Evolutionary conservation across 2,113 vertebrate species (phyloP), one percentile per base, ranked within the genome.

Genomic region (Channa argus): DNA sequence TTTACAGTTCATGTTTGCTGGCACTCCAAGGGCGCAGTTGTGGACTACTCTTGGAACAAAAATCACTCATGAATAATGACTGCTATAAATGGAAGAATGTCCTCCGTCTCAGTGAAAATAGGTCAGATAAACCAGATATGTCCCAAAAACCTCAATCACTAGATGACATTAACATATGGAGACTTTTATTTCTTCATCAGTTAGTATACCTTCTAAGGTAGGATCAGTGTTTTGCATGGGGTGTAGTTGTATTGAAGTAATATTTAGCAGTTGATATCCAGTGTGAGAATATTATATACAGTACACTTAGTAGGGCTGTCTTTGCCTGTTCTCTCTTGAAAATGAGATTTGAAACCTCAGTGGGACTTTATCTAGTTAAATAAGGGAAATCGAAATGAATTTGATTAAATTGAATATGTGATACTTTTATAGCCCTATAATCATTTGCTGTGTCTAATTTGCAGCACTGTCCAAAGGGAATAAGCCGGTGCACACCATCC

Each of bases 401-500:
- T 24, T 24, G 24, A 24, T 24, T 24, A 24, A 24, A 24, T 24
- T 24, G 24, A 24, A 24, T 24, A 24, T 24, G 24, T 24, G 24
- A 24, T 24, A 24, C 24, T 24, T 24, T 24, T 24, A 24, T 24
- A 24, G 24, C 37, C 33, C 9, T 71, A 12, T 60, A 33, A 43
- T 52, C 8, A 63, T n/a, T 1, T 5, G 2, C 50, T 46, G 14
- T 84, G 14, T 85, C 39, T 71, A 5, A 15, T 76, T 91, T 65
- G 2, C 87, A 99, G 98, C 96, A 67, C 91, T 99, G 77, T 98
- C 97, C 65, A 99, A 99, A 93, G 95, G 96, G 67, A 97, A 95
- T 76, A 99, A 98, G 85, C 98, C 98, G 0, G 96, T 99, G 86
- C 97, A 99, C 93, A 99, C 98, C 13, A 99, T 98, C 83, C 97